These are phyloP conservation scores for Malurus elegans DNA, from an alignment of 2,113 vertebrate genomes.

Conservation along the genomic window DNA sequence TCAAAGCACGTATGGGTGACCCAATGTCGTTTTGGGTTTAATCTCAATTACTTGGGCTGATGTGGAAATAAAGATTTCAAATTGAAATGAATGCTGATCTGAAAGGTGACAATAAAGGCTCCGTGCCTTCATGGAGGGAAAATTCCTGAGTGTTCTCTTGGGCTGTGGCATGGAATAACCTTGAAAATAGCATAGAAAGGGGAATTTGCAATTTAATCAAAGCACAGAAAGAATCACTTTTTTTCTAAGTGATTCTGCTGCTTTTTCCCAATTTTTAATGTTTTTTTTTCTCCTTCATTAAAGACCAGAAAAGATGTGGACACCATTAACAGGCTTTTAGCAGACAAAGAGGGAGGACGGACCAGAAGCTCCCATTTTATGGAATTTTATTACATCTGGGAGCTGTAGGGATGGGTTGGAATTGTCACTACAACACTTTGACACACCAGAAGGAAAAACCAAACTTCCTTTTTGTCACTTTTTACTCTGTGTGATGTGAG, in stretches of 20 bases:
- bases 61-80: not conserved
- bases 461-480: not conserved
- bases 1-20: not conserved
- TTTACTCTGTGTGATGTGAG: not conserved
- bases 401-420: not conserved
- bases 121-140: not conserved
- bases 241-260: not conserved
- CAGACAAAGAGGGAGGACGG: not conserved
- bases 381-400: fast-evolving
- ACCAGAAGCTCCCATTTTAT: not conserved
- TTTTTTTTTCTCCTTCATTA: not conserved
- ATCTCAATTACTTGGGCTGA: not conserved
- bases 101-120: not conserved
- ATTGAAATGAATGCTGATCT: not conserved
- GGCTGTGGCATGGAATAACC: not conserved
- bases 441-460: not conserved
- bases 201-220: not conserved
- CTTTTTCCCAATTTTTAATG: not conserved
- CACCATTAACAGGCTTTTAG: not conserved
- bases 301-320: not conserved
- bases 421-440: fast-evolving
- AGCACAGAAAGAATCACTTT: fast-evolving
- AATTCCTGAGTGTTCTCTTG: not conserved
- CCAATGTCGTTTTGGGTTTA: fast-evolving
- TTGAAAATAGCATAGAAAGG: not conserved